phyloP scores from a whole-genome alignment of 2,888 invertebrate species.

The Himalopsyche anomala region DNA sequence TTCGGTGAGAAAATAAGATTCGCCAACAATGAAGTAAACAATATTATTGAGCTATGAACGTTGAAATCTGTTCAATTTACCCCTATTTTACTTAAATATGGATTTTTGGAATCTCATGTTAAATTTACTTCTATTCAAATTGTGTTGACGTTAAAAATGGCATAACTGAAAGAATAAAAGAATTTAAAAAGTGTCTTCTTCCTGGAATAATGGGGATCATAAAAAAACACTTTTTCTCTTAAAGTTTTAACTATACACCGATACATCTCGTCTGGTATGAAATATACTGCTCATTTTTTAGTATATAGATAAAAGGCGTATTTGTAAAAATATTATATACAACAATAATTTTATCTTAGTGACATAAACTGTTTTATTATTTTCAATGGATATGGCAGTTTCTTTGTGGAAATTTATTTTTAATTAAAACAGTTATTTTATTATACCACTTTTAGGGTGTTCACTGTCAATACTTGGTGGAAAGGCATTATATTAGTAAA shows the following conservation, averaged over 20 bases:
- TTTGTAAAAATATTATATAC: no score
- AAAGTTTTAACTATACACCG: neutral
- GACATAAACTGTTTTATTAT: no score
- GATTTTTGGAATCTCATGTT: neutral
- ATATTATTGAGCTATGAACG: neutral
- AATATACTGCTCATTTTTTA: no score
- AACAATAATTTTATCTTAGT: no score
- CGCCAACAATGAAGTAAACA: slow-evolving; percentile 47
- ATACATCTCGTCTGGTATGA: neutral
- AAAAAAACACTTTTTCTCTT: neutral
- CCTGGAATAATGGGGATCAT: neutral
- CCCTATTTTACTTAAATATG: neutral
- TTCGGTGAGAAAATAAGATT: slow-evolving; percentile 59
- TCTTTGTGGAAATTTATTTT: no score
- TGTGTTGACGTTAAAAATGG: neutral
- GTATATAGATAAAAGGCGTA: no score
- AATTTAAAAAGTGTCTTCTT: neutral
- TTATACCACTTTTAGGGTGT: no score
- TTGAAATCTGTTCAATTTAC: neutral
- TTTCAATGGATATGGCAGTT: no score
- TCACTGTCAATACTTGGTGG: no score
- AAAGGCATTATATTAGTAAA: no score
- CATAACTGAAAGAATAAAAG: neutral
- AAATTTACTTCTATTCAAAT: neutral
- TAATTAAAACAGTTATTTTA: no score